Conservation (phyloP, 2,888 invertebrate species). For the Tricholauxania praeusta region DNA sequence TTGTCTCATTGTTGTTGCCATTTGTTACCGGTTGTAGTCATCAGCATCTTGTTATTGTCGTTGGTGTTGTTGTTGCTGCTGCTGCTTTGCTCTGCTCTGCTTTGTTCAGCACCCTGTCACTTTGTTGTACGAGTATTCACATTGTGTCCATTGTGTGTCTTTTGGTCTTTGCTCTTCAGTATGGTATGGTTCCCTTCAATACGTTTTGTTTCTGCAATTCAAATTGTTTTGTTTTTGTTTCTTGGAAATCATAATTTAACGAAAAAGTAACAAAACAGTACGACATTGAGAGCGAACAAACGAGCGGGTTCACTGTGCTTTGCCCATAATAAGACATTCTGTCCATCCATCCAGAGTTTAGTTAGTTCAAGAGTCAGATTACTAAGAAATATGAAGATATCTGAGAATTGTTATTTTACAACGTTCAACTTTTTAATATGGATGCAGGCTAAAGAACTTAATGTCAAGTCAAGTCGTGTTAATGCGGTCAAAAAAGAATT, state of each 20-base stretch:
- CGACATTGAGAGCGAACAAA: constrained; percentile 32
- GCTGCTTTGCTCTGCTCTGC: too few relatives aligned
- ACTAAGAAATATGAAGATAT: constrained; percentile 47
- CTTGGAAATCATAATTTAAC: constrained; percentile 49
- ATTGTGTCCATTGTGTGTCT: too few relatives aligned
- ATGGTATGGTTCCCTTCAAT: not conserved
- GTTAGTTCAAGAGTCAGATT: constrained; percentile 41
- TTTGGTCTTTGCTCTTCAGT: too few relatives aligned
- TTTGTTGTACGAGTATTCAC: too few relatives aligned
- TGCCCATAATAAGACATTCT: not conserved
- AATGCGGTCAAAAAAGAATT: constrained; percentile 12
- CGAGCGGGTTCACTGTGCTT: not conserved
- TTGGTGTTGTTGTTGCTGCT: too few relatives aligned
- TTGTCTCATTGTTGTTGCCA: too few relatives aligned
- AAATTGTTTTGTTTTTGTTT: constrained; percentile 43
- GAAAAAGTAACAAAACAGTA: constrained; percentile 38
- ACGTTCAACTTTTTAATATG: not conserved
- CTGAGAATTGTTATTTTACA: constrained; percentile 43
- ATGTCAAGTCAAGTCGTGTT: constrained; percentile 3
- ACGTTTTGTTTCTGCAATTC: constrained; percentile 35
- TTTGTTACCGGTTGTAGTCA: too few relatives aligned
- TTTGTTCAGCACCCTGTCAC: too few relatives aligned
- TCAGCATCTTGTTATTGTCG: too few relatives aligned
- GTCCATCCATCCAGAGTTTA: constrained; percentile 23
- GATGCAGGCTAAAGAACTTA: constrained; percentile 28